These are phyloP conservation scores for Rhinoraja longicauda DNA, from an alignment of 2,797 vertebrate species.

Conservation along the genomic window DNA sequence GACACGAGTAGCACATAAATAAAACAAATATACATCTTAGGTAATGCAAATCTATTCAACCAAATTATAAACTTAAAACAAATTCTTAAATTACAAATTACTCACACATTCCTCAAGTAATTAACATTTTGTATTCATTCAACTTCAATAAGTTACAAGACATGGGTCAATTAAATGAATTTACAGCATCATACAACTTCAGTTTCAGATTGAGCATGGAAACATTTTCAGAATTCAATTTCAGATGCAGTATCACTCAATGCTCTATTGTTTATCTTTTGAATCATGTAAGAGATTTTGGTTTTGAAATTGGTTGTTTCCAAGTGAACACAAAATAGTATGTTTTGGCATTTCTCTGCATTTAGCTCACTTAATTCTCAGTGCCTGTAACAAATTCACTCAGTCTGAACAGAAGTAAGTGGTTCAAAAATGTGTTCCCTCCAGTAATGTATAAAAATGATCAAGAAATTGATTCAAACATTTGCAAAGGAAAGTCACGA, in stretches of 20 bases:
- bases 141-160: constrained; percentile 33
- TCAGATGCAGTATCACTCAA: constrained; percentile 36
- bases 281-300: background rate
- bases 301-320: background rate
- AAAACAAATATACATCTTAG: background rate
- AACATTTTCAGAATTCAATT: constrained; percentile 26
- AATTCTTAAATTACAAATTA: constrained; percentile 29
- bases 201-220: constrained; percentile 31
- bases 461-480: background rate
- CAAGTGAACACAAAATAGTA: constrained; percentile 13
- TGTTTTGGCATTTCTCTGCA: background rate
- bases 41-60: background rate
- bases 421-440: background rate
- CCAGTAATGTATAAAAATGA: background rate
- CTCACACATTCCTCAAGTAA: constrained; percentile 28
- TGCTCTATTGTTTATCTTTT: constrained; percentile 28
- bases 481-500: background rate
- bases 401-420: background rate
- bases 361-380: background rate
- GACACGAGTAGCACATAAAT: background rate
- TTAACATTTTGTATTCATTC: constrained; percentile 32
- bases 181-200: constrained; percentile 28
- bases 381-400: background rate
- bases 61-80: constrained; percentile 4
- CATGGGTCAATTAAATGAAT: constrained; percentile 26